Evolutionary conservation across 1,140 invertebrate species (phyloP).

Genomic region (Microplitis mediator): DNA sequence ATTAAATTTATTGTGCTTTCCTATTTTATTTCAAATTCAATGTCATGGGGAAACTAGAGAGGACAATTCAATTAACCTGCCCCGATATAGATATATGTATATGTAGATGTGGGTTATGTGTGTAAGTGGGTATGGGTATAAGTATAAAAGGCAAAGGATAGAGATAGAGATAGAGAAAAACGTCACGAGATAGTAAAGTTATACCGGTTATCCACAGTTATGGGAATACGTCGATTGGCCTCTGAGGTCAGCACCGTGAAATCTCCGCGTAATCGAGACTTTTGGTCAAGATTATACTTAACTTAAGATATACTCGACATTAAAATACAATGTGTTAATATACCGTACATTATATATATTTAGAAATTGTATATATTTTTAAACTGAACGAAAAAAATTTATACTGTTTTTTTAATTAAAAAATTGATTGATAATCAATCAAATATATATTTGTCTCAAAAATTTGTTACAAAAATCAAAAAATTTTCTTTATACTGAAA

Average conservation of each 20-base stretch:
- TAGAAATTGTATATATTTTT: neutral
- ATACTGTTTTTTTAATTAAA: too few species aligned
- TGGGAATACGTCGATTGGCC: slow-evolving; percentile 13
- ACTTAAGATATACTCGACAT: neutral
- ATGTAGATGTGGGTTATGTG: neutral
- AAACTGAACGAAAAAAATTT: too few species aligned
- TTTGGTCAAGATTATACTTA: neutral
- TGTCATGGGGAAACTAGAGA: slow-evolving; percentile 3
- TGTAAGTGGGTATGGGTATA: too few species aligned
- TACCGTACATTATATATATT: neutral
- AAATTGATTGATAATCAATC: too few species aligned
- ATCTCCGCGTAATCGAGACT: neutral
- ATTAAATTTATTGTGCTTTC: neutral
- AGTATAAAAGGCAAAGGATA: neutral
- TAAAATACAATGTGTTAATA: neutral
- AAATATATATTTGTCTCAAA: too few species aligned
- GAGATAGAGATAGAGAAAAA: neutral
- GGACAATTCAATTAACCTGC: slow-evolving; percentile 21
- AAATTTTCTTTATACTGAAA: too few species aligned
- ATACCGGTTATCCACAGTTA: neutral
- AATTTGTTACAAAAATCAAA: too few species aligned
- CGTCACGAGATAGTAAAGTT: neutral
- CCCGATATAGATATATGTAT: neutral
- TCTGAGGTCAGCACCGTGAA: neutral
- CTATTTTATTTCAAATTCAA: slow-evolving; percentile 6